A percentile compares a stretch with the other conserved stretches of the same genome.
These are phyloP conservation scores for Philopotamus ludificatus DNA, from an alignment of 1,140 invertebrate genomes.

Conservation along the genomic window DNA sequence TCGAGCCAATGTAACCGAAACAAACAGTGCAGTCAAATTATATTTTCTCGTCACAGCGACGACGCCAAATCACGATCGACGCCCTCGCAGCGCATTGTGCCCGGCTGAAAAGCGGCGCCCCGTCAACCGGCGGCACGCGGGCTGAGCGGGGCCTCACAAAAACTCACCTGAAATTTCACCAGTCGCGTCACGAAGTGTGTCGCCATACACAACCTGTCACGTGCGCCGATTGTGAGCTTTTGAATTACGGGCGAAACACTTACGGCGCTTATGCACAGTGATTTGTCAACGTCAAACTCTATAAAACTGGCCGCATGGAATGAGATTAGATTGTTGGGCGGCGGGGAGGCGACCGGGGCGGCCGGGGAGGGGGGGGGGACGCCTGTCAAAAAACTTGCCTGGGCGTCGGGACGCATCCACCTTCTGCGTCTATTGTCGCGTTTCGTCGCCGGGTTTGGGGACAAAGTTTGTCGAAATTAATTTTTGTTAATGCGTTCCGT, in stretches of 20 bases:
- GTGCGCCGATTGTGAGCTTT: slow-evolving; percentile 12
- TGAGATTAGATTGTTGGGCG: background rate
- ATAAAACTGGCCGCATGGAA: slow-evolving; percentile 9
- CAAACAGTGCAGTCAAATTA: background rate
- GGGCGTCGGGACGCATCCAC: too few relatives aligned
- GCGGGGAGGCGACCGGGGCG: too few relatives aligned
- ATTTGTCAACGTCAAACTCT: slow-evolving; percentile 13
- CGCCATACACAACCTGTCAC: slow-evolving; percentile 9
- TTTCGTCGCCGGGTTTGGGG: too few relatives aligned
- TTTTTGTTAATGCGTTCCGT: too few relatives aligned
- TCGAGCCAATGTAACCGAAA: too few relatives aligned
- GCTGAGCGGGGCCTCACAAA: background rate
- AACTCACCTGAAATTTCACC: background rate
- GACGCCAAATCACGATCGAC: background rate
- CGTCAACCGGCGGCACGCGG: background rate
- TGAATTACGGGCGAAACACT: slow-evolving; percentile 10
- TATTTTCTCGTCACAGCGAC: background rate
- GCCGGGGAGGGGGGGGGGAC: too few relatives aligned
- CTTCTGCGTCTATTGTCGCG: too few relatives aligned
- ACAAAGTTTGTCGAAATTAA: too few relatives aligned
- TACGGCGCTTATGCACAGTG: slow-evolving; percentile 5
- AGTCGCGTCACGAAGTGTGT: slow-evolving; percentile 9
- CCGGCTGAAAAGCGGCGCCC: too few relatives aligned
- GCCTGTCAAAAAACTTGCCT: too few relatives aligned
- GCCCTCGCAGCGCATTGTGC: too few relatives aligned